Percentiles rank a stretch among this genome's conserved stretches.
These are phyloP conservation scores for Cheiracanthium punctorium DNA, from an alignment of 2,888 invertebrate species.

Conservation along the genomic window DNA sequence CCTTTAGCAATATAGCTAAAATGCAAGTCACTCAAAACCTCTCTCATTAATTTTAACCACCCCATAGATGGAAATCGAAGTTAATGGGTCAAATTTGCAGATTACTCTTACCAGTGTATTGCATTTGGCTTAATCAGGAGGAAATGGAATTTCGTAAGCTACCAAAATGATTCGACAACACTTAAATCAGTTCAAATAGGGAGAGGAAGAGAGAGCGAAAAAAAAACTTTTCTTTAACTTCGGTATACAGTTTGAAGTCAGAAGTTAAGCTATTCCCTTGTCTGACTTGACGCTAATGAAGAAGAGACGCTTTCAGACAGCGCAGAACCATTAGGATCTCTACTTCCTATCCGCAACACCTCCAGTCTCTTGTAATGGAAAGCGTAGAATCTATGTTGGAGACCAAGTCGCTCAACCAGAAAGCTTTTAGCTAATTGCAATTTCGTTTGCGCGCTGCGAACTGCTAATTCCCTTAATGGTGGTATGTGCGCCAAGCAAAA, in stretches of 20 bases:
- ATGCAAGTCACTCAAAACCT: too few relatives aligned
- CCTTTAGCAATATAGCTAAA: too few relatives aligned
- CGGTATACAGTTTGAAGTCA: conserved; percentile 12
- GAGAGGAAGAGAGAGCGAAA: not conserved
- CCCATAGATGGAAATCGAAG: not conserved
- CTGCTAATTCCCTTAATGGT: conserved; percentile 52
- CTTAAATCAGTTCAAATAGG: conserved; percentile 13
- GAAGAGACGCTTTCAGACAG: conserved; percentile 33
- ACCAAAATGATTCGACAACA: conserved; percentile 3
- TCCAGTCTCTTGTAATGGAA: conserved; percentile 22
- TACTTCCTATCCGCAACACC: conserved; percentile 18
- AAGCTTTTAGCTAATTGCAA: conserved; percentile 68
- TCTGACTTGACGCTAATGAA: conserved; percentile 41
- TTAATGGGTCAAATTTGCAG: not conserved
- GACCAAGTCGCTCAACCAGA: conserved; percentile 28
- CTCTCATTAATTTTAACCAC: not conserved
- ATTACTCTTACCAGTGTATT: not conserved
- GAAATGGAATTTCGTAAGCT: not conserved
- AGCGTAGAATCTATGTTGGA: conserved; percentile 27
- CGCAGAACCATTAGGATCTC: conserved; percentile 35
- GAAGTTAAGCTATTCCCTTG: conserved; percentile 12
- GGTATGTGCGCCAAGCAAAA: conserved; percentile 13
- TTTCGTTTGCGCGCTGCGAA: conserved; percentile 38
- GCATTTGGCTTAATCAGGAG: not conserved
- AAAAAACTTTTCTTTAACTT: conserved; percentile 17